A percentile compares a stretch with the other conserved stretches of the same genome.
These are phyloP conservation scores for Eurosta solidaginis DNA, from an alignment of 1,140 invertebrate species.

Conservation along the genomic window DNA sequence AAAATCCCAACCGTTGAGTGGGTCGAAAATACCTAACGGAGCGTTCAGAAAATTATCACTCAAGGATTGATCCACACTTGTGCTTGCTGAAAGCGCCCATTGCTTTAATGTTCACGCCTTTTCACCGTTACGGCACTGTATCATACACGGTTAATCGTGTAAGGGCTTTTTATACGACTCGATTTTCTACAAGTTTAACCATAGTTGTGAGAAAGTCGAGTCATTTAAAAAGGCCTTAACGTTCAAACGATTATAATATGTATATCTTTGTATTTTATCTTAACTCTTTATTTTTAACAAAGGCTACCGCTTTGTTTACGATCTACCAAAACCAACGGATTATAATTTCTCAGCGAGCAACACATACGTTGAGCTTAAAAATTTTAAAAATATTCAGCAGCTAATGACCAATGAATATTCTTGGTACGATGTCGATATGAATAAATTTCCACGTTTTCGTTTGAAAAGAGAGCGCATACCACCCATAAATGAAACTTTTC, in stretches of 20 bases:
- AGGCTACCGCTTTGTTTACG: slow-evolving; percentile 30
- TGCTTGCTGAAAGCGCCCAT: too few relatives aligned
- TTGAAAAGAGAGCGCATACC: neutral
- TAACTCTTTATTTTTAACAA: neutral
- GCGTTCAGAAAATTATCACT: too few relatives aligned
- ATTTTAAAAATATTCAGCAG: slow-evolving; percentile 1
- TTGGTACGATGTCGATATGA: slow-evolving; percentile 12
- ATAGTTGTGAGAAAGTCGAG: too few relatives aligned
- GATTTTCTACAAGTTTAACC: too few relatives aligned
- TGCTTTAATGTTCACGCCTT: too few relatives aligned
- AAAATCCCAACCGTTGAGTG: too few relatives aligned
- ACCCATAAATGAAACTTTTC: slow-evolving; percentile 5
- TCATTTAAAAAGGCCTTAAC: too few relatives aligned
- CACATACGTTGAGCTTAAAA: neutral
- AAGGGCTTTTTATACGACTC: too few relatives aligned
- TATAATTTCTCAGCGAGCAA: slow-evolving; percentile 6
- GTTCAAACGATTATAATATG: neutral
- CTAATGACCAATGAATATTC: slow-evolving; percentile 20
- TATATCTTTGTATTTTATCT: neutral
- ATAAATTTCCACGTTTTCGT: slow-evolving; percentile 33
- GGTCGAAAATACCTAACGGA: too few relatives aligned
- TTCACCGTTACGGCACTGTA: too few relatives aligned
- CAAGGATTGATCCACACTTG: too few relatives aligned
- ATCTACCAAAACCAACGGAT: neutral
- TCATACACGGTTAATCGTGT: too few relatives aligned